phyloP scores from a whole-genome alignment of 1,140 invertebrate genomes.

The Drosophila malerkotliana region DNA sequence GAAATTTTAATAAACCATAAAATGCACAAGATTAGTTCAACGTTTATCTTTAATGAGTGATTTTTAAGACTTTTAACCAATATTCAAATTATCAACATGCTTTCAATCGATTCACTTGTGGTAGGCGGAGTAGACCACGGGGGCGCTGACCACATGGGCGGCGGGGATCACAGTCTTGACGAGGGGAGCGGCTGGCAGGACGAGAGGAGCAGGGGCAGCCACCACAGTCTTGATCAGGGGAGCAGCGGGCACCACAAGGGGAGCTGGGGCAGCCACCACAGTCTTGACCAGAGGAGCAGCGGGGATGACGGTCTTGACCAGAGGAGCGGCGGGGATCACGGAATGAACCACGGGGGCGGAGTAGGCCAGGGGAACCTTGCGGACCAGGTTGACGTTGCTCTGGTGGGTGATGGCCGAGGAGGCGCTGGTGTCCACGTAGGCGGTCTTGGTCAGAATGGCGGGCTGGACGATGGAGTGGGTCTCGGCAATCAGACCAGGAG shows the following conservation, averaged over 20 bases:
- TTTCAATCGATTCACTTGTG: slow-evolving; percentile 61
- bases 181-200: slow-evolving; percentile 25
- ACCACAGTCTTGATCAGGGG: slow-evolving; percentile 59
- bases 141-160: slow-evolving; percentile 48
- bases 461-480: slow-evolving; percentile 72
- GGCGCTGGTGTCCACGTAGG: slow-evolving; percentile 68
- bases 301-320: slow-evolving; percentile 51
- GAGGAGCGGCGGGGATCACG: slow-evolving; percentile 64
- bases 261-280: slow-evolving; percentile 12
- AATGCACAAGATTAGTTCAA: neutral
- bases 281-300: slow-evolving; percentile 76
- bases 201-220: slow-evolving; percentile 22
- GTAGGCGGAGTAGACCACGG: slow-evolving; percentile 60
- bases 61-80: neutral
- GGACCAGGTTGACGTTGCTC: slow-evolving; percentile 80
- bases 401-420: slow-evolving; percentile 85
- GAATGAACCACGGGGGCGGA: slow-evolving; percentile 55
- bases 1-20: neutral
- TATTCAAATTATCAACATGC: slow-evolving; percentile 11
- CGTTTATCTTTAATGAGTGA: slow-evolving; percentile 3
- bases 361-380: slow-evolving; percentile 60
- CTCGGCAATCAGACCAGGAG: slow-evolving; percentile 69
- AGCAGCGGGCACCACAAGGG: slow-evolving; percentile 58
- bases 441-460: slow-evolving; percentile 67
- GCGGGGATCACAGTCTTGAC: slow-evolving; percentile 53